A percentile compares a stretch with the other conserved stretches of the same genome.
Evolutionary conservation across 2,797 vertebrate genomes (phyloP).

Genomic region (Melanotaenia parkinsoni): DNA sequence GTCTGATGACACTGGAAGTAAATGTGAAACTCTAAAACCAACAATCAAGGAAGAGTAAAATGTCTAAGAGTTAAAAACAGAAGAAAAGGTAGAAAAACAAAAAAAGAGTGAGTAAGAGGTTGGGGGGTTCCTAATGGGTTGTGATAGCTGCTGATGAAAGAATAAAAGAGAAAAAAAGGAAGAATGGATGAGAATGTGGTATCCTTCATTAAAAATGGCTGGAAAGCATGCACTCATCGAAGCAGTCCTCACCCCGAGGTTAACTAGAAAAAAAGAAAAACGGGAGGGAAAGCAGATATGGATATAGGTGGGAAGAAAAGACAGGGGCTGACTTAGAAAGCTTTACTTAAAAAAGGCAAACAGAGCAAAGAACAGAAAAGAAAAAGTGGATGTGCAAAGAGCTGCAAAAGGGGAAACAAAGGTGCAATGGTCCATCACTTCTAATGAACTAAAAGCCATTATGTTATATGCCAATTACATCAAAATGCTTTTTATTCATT

Average conservation of each 20-base stretch:
- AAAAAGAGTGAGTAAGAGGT: constrained; percentile 10
- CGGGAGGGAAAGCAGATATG: constrained; percentile 7
- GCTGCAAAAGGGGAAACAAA: constrained; percentile 29
- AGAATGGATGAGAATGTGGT: constrained; percentile 43
- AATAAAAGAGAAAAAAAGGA: constrained; percentile 37
- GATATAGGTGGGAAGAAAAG: constrained; percentile 31
- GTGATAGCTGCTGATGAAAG: constrained; percentile 63
- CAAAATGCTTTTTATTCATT: constrained; percentile 30
- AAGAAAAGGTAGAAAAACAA: neutral
- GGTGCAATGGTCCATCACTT: constrained; percentile 16
- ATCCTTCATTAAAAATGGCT: constrained; percentile 54
- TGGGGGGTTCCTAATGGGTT: constrained; percentile 52
- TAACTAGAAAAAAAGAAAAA: constrained; percentile 64
- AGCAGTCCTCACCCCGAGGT: constrained; percentile 56
- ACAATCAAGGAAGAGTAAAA: constrained; percentile 26
- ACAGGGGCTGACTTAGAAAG: constrained; percentile 11
- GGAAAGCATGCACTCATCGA: constrained; percentile 15
- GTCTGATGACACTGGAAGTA: constrained; percentile 3
- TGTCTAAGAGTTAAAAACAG: constrained; percentile 19
- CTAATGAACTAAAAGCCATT: constrained; percentile 10
- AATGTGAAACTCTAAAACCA: constrained; percentile 20
- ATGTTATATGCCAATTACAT: constrained; percentile 20
- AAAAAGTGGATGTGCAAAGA: constrained; percentile 7
- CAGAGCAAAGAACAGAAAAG: neutral
- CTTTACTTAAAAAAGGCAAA: too few relatives aligned